Evolutionary conservation across 1,140 invertebrate genomes (phyloP).

Genomic region (Pinna nobilis): DNA sequence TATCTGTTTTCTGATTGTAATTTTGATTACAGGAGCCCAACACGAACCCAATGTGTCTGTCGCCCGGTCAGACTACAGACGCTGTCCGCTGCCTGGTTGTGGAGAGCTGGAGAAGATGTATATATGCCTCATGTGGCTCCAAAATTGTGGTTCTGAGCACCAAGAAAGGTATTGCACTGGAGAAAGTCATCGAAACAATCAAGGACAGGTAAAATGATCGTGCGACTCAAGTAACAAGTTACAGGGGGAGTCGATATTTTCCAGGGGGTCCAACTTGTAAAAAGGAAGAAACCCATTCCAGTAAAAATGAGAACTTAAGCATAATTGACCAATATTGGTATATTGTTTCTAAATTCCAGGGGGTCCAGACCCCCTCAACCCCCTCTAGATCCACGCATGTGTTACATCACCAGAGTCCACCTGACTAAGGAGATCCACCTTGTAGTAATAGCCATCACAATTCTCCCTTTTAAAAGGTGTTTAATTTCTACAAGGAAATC

Average conservation of each 20-base stretch:
- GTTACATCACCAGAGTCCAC: neutral
- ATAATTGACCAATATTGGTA: too few relatives aligned
- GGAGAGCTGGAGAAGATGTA: constrained; percentile 20
- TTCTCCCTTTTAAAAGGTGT: neutral
- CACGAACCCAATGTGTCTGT: constrained; percentile 47
- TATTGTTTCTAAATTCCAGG: too few relatives aligned
- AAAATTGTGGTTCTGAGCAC: constrained; percentile 49
- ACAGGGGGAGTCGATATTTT: too few relatives aligned
- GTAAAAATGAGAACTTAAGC: too few relatives aligned
- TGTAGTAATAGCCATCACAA: neutral
- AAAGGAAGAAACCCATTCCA: too few relatives aligned
- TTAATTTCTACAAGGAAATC: too few relatives aligned
- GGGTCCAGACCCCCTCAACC: too few relatives aligned
- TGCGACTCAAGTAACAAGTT: too few relatives aligned
- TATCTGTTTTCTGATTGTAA: too few relatives aligned
- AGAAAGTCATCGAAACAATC: constrained; percentile 49
- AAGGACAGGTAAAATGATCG: constrained; percentile 40
- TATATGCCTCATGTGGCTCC: constrained; percentile 59
- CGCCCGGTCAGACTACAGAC: constrained; percentile 49
- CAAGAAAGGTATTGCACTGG: constrained; percentile 44
- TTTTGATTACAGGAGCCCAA: constrained; percentile 54
- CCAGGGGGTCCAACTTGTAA: too few relatives aligned
- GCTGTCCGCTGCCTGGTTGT: constrained; percentile 57
- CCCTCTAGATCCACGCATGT: neutral
- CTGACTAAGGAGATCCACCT: neutral